Percentiles rank a stretch among this genome's conserved stretches.
Evolutionary conservation across 2,113 vertebrate species (phyloP).

Genomic region (Leptobrachium ailaonicum): DNA sequence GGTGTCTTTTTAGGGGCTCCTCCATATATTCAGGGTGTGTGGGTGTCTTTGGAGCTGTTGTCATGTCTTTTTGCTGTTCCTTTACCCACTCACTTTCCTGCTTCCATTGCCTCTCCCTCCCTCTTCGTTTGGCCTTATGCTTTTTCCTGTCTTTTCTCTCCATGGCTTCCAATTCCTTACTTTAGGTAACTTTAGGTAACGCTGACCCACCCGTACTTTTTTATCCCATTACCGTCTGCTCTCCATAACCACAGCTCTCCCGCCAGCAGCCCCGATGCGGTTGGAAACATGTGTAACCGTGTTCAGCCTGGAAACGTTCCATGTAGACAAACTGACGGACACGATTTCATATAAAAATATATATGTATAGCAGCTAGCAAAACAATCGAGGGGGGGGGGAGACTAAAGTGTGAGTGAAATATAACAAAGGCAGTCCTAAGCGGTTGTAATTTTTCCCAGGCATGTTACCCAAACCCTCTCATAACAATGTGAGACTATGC

Average conservation of each 20-base stretch:
- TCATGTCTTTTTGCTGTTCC: too few species aligned
- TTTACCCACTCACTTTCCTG: too few species aligned
- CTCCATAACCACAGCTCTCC: not conserved
- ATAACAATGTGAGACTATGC: not conserved
- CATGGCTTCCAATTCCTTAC: too few species aligned
- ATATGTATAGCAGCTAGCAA: not conserved
- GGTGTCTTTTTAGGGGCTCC: too few species aligned
- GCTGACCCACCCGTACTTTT: too few species aligned
- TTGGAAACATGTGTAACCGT: not conserved
- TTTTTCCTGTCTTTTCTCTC: too few species aligned
- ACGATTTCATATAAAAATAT: not conserved
- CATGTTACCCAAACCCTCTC: not conserved
- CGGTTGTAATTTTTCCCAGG: not conserved
- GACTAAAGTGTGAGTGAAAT: not conserved
- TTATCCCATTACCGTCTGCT: too few species aligned
- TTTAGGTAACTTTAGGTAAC: too few species aligned
- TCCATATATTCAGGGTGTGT: too few species aligned
- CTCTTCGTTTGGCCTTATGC: too few species aligned
- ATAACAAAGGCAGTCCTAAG: not conserved
- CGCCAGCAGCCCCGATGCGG: not conserved
- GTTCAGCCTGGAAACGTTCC: not conserved
- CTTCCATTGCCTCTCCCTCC: too few species aligned
- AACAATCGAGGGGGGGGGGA: not conserved
- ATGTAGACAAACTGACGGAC: not conserved
- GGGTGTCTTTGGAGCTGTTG: too few species aligned